Conservation (phyloP, 2,888 invertebrate species). For the Trimorus sp. region DNA sequence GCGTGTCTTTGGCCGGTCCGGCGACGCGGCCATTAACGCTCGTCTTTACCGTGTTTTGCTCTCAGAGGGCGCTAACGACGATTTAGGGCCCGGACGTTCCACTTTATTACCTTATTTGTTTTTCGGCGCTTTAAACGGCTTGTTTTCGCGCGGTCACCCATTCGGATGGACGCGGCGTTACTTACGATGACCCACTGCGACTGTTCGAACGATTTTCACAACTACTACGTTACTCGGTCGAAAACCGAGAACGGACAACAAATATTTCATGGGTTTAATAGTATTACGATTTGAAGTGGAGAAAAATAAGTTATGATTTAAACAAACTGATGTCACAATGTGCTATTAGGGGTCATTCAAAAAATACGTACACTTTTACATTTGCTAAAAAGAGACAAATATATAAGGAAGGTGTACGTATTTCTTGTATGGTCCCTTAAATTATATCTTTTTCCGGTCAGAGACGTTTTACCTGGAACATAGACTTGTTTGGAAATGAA, state of each 20-base stretch:
- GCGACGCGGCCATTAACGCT: conserved; percentile 65
- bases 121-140: conserved; percentile 71
- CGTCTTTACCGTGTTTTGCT: conserved; percentile 62
- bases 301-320: no score
- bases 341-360: no score
- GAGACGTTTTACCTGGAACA: no score
- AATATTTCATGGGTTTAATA: conserved; percentile 16
- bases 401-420: no score
- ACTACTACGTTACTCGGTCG: conserved; percentile 36
- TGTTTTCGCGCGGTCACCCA: conserved; percentile 70
- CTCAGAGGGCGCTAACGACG: conserved; percentile 66
- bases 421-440: no score
- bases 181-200: conserved; percentile 52
- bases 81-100: conserved; percentile 70
- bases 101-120: conserved; percentile 77
- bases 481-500: no score
- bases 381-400: no score
- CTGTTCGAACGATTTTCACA: conserved; percentile 45
- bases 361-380: no score
- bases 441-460: no score
- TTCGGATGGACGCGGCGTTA: conserved; percentile 43
- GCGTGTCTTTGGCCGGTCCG: conserved; percentile 53
- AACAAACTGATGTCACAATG: no score
- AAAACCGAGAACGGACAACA: conserved; percentile 33
- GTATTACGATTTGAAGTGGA: no score